Percentiles rank a stretch among this genome's conserved stretches.
These are phyloP conservation scores for Gambelia wislizenii DNA, from an alignment of 2,797 vertebrate species.

Conservation along the genomic window DNA sequence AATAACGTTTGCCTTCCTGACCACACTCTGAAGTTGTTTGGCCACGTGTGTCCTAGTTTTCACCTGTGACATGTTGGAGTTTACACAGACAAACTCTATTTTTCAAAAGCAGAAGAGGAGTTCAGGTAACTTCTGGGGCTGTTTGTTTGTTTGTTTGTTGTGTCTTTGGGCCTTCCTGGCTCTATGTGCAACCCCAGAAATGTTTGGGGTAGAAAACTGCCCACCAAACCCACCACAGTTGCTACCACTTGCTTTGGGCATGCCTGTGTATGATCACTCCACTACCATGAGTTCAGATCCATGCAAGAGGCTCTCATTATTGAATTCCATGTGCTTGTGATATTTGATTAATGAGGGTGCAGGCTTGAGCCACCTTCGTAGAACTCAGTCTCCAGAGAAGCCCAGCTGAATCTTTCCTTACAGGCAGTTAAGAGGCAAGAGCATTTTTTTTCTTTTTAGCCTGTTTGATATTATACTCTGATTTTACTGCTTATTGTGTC, in stretches of 20 bases:
- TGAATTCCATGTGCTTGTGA: neutral
- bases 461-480: conserved; percentile 15
- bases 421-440: conserved; percentile 16
- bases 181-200: too few species aligned
- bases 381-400: conserved; percentile 17
- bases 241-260: neutral
- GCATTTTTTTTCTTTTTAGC: conserved; percentile 18
- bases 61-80: too few species aligned
- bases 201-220: too few species aligned
- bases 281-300: neutral
- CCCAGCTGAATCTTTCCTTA: conserved; percentile 7
- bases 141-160: too few species aligned
- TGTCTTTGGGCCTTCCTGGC: too few species aligned
- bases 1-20: too few species aligned
- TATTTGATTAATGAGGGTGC: conserved; percentile 5
- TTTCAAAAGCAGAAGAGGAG: too few species aligned
- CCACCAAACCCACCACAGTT: too few species aligned
- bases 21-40: too few species aligned
- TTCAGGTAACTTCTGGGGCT: too few species aligned
- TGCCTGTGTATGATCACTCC: neutral
- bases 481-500: conserved; percentile 1
- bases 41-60: too few species aligned
- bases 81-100: too few species aligned
- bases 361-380: neutral
- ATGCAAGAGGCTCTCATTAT: neutral